Base-by-base conservation (phyloP, 2,113 vertebrate genomes). In the Willisornis vidua region DNA sequence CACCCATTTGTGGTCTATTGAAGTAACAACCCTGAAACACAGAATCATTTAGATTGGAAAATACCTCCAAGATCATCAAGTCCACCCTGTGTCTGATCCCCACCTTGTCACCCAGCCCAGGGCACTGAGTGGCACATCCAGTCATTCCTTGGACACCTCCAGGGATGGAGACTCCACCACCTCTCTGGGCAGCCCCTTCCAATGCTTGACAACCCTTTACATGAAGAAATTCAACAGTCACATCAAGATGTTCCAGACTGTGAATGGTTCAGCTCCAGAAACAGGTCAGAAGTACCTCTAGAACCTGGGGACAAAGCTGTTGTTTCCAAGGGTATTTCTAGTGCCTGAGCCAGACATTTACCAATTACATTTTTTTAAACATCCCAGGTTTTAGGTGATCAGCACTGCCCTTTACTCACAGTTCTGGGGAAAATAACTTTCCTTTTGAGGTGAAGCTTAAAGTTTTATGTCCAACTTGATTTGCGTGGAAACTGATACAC, bases 121-220 rank as follows among this genome's bases (percentile, higher is more conserved):
- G 63, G 29, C 57, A 9, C 41, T 25, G 29, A 57, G 19, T 24
- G 28, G 23, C 57, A 41, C 0, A 0, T 17, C 41, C 39, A 54
- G 14, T 6, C 39, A 0, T 16, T 79, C 57, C 74, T 48, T 41
- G 48, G 19, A 11, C 24, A 55, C n/a, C 24, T 79, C 29, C 75
- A 72, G 75, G 49, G 3, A 7, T 4, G 5, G 24, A 29, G 3
- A 41, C n/a, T 55, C 66, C 41, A 63, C 1, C 25, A 41, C 6
- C 16, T 57, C 24, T 41, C 24, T 49, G 41, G 37, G 37, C 37
- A 37, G 37, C 49, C 66, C 49, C 23, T 35, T 35, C 57, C 22
- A 35, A 16, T 35, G 33, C 4, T 35, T 35, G 10, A 24, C 23
- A 59, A 35, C 22, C 57, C 14, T 35, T 58, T 35, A 20, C n/a